These are phyloP conservation scores for Lethenteron reissneri DNA, from an alignment of 2,113 vertebrate genomes.

Conservation along the genomic window DNA sequence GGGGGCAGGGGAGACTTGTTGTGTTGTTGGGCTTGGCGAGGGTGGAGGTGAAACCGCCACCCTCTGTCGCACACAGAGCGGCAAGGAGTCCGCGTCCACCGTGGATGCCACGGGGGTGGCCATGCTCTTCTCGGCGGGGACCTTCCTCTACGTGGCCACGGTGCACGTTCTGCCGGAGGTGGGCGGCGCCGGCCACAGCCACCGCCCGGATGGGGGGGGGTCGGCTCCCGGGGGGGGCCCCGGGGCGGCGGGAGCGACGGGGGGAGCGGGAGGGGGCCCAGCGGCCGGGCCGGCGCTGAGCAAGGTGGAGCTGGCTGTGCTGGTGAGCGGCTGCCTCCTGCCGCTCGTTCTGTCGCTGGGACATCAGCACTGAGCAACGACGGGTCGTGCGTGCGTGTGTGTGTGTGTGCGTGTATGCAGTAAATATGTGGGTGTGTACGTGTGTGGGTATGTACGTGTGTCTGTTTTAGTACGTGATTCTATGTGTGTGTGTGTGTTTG, in stretches of 20 bases:
- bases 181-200: constrained; percentile 59
- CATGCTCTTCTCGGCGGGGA: constrained; percentile 95
- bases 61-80: constrained; percentile 37
- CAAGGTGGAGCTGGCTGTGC: constrained; percentile 62
- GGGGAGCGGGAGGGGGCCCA: not conserved
- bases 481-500: too few relatives aligned
- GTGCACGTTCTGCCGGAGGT: constrained; percentile 95
- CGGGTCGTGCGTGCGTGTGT: not conserved
- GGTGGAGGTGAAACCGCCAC: too few relatives aligned
- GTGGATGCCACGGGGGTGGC: constrained; percentile 90
- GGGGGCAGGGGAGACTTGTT: too few relatives aligned
- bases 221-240: too few relatives aligned
- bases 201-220: constrained; percentile 24
- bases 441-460: too few relatives aligned
- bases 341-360: constrained; percentile 74
- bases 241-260: not conserved
- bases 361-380: constrained; percentile 55
- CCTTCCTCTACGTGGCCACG: constrained; percentile 93
- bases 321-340: constrained; percentile 82
- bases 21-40: too few relatives aligned
- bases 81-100: constrained; percentile 83
- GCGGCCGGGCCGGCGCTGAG: constrained; percentile 49
- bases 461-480: too few relatives aligned
- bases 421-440: too few relatives aligned
- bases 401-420: too few relatives aligned